Evolutionary conservation across 2,888 invertebrate species (phyloP).

Genomic region (Acleris cristana): DNA sequence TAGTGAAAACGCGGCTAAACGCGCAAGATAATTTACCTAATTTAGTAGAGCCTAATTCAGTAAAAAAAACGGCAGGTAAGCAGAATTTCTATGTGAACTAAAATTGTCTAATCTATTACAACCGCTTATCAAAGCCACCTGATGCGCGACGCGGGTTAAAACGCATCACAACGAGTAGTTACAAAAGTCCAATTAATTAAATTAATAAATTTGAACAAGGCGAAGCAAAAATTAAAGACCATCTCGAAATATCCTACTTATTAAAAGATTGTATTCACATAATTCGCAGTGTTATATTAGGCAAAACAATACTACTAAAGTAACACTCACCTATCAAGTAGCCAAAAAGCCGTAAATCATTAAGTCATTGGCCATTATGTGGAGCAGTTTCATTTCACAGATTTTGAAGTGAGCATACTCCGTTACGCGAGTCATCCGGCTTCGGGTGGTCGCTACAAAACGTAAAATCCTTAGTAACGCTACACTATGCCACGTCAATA

Average conservation of each 20-base stretch:
- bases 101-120: too few relatives aligned
- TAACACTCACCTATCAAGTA: conserved; percentile 64
- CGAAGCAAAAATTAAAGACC: conserved; percentile 49
- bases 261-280: conserved; percentile 35
- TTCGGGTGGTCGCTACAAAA: conserved; percentile 76
- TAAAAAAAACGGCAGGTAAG: too few relatives aligned
- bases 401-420: conserved; percentile 53
- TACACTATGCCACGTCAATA: conserved; percentile 57
- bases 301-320: conserved; percentile 44
- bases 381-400: conserved; percentile 53
- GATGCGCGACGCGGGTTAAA: background rate
- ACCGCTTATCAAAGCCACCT: too few relatives aligned
- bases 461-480: conserved; percentile 70
- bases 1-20: too few relatives aligned
- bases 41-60: too few relatives aligned
- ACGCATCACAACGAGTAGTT: conserved; percentile 58
- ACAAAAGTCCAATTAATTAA: conserved; percentile 52
- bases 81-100: too few relatives aligned
- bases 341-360: conserved; percentile 55
- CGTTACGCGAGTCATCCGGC: conserved; percentile 64
- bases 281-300: conserved; percentile 56
- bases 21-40: too few relatives aligned
- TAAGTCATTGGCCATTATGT: conserved; percentile 49
- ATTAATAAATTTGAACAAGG: conserved; percentile 30
- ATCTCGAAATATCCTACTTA: background rate